These are phyloP conservation scores for Cetonia aurata DNA, from an alignment of 2,888 invertebrate genomes.

Conservation along the genomic window DNA sequence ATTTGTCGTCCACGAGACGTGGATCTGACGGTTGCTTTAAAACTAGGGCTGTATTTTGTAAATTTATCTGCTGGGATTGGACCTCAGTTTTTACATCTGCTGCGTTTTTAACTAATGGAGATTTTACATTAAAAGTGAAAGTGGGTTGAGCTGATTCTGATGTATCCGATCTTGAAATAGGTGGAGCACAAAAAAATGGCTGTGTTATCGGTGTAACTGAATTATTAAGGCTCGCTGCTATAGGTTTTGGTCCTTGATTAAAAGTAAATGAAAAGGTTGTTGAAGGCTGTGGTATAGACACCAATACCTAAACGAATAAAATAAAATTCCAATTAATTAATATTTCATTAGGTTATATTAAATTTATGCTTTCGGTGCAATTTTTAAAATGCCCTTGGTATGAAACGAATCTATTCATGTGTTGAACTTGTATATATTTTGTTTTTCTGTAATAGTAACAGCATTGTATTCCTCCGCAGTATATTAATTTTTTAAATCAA, in stretches of 20 bases:
- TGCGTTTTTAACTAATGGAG: not conserved
- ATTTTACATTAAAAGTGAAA: slow-evolving; percentile 5
- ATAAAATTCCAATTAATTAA: too few species aligned
- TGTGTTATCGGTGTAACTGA: not conserved
- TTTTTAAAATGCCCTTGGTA: too few species aligned
- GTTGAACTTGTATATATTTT: too few species aligned
- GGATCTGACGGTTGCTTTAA: slow-evolving; percentile 9
- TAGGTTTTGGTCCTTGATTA: slow-evolving; percentile 1
- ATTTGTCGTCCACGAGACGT: not conserved
- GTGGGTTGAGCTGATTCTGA: not conserved
- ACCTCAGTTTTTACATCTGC: not conserved
- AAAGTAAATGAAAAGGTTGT: not conserved
- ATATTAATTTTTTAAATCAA: too few species aligned
- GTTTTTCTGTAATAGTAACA: too few species aligned
- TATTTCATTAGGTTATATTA: too few species aligned
- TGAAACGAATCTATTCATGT: too few species aligned
- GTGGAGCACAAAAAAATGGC: not conserved
- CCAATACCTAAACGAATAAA: too few species aligned
- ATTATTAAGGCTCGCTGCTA: not conserved
- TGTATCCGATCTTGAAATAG: not conserved
- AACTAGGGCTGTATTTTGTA: not conserved
- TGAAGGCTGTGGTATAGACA: not conserved
- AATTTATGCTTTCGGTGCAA: too few species aligned
- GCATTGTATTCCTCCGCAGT: too few species aligned
- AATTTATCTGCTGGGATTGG: not conserved